Conservation (phyloP, 2,797 vertebrate genomes). For the Sebastiscus tertius region DNA sequence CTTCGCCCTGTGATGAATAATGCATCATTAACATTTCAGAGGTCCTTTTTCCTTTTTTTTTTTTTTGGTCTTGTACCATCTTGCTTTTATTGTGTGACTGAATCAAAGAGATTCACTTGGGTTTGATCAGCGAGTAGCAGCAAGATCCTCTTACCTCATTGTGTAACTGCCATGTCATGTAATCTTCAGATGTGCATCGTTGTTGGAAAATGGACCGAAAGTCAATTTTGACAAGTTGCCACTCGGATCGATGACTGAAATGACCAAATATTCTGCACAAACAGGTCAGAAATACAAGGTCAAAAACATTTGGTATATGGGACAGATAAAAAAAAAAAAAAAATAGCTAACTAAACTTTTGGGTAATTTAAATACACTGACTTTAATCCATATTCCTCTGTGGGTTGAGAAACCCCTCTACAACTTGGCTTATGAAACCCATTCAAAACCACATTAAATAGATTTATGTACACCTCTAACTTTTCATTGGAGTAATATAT, state of each 20-base stretch:
- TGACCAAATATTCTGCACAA: conserved; percentile 91
- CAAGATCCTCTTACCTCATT: conserved; percentile 82
- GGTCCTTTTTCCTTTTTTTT: conserved; percentile 4
- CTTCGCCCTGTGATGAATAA: conserved; percentile 82
- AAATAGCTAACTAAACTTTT: not conserved
- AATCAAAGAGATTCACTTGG: conserved; percentile 44
- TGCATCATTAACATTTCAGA: conserved; percentile 67
- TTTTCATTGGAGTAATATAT: conserved; percentile 14
- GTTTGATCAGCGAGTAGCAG: conserved; percentile 28
- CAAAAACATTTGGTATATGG: not conserved
- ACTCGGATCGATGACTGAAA: conserved; percentile 94
- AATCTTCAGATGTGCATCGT: conserved; percentile 89
- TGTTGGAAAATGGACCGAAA: conserved; percentile 92
- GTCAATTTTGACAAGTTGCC: conserved; percentile 95
- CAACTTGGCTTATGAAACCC: conserved; percentile 15
- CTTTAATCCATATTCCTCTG: conserved; percentile 21
- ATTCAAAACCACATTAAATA: conserved; percentile 37
- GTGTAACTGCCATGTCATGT: conserved; percentile 90
- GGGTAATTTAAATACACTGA: not conserved
- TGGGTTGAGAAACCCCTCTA: conserved; percentile 9
- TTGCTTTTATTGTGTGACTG: conserved; percentile 47
- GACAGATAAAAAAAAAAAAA: not conserved
- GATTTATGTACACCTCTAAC: conserved; percentile 30
- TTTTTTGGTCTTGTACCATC: conserved; percentile 24
- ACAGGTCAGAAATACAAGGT: conserved; percentile 22